These are phyloP conservation scores for Diloba caeruleocephala DNA, from an alignment of 2,888 invertebrate genomes.

Conservation along the genomic window DNA sequence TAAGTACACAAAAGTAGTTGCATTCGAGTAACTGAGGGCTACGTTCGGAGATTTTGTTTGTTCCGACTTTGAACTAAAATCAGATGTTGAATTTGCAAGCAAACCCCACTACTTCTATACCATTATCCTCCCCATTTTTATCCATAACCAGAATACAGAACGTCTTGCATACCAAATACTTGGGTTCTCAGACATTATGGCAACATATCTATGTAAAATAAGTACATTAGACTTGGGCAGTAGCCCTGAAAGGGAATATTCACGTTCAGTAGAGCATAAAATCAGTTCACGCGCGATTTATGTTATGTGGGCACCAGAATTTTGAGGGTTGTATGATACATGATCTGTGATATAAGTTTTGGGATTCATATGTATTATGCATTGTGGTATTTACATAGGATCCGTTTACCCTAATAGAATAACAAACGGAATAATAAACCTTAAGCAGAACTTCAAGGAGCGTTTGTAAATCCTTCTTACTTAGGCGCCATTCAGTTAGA, in stretches of 20 bases:
- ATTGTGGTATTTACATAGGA: conserved; percentile 6
- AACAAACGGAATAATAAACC: not conserved
- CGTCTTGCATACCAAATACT: conserved; percentile 10
- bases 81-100: conserved; percentile 30
- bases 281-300: conserved; percentile 66
- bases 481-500: too few species aligned
- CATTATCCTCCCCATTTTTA: conserved; percentile 3
- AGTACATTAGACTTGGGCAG: not conserved
- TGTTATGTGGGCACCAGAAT: conserved; percentile 40
- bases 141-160: conserved; percentile 11
- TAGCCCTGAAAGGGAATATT: conserved; percentile 35
- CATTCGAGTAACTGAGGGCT: conserved; percentile 7
- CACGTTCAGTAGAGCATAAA: conserved; percentile 54
- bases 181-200: not conserved
- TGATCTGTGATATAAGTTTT: conserved; percentile 19
- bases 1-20: conserved; percentile 11
- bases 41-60: conserved; percentile 24
- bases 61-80: conserved; percentile 44
- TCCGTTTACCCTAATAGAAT: not conserved
- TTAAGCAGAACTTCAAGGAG: not conserved
- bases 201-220: conserved; percentile 20
- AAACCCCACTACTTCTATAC: not conserved
- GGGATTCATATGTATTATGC: conserved; percentile 10
- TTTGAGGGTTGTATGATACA: conserved; percentile 52
- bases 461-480: not conserved